Conservation (phyloP, 2,113 vertebrate genomes). For the Aix galericulata region DNA sequence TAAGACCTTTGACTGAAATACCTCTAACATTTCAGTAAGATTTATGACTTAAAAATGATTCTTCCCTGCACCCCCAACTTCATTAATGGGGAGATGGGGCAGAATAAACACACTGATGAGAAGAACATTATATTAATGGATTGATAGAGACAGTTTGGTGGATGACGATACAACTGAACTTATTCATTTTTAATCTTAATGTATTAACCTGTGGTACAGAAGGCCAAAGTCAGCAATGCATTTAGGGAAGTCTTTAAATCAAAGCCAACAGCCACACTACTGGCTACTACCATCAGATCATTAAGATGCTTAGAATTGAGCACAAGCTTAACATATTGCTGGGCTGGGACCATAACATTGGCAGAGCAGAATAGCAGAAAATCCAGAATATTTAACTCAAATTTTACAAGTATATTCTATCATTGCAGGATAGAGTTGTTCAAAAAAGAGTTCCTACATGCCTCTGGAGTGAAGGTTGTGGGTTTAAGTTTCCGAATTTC, state of each 20-base stretch:
- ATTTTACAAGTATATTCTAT: neutral
- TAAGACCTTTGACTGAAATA: neutral
- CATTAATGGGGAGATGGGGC: neutral
- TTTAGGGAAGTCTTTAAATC: conserved; percentile 56
- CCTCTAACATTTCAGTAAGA: neutral
- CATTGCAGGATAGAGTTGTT: neutral
- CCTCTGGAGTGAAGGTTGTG: neutral
- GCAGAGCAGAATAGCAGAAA: neutral
- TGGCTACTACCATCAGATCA: neutral
- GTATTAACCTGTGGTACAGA: conserved; percentile 36
- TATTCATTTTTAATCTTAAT: conserved; percentile 56
- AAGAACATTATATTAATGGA: neutral
- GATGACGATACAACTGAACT: neutral
- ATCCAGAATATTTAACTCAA: neutral
- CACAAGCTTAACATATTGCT: neutral
- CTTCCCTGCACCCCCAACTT: neutral
- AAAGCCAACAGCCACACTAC: conserved; percentile 3
- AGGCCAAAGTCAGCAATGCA: conserved; percentile 11
- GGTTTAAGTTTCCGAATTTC: neutral
- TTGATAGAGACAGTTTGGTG: conserved; percentile 1
- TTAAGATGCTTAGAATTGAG: neutral
- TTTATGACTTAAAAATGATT: neutral
- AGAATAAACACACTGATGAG: conserved; percentile 13
- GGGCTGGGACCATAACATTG: neutral
- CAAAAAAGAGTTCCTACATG: neutral